Evolutionary conservation across 1,140 invertebrate genomes (phyloP), one percentile per base, ranked within the genome.

Genomic region (Sipha flava): DNA sequence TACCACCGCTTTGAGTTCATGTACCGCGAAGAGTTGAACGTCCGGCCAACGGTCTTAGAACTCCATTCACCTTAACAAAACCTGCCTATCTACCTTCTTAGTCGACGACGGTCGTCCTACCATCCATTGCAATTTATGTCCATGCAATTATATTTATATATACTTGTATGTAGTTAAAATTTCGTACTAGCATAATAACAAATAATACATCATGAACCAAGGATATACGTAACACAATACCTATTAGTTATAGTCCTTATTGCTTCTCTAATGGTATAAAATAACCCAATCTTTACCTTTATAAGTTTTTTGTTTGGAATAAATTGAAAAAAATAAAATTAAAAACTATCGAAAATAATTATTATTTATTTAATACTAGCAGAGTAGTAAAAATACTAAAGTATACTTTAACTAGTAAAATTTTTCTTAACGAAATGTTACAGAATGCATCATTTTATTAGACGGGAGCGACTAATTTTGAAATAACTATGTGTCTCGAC

Each of bases 21-120:
- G 34, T 77, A 77, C 73, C 73, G 73, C 59, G 34, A 77, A 54
- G 52, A 77, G 73, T 77, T 77, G 73, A 77, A 77, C 14, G 73
- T 77, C 73, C 73, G 73, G 73, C 73, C 73, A 59, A 23, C 49
- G 73, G 49, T 77, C 52, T 77, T 29, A 54, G 72, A 21, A 77
- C 47, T 73, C 45, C 73, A 77, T 59, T 77, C 73, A 77, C 73
- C 52, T 59, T 7, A 37, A 77, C 49, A 37, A 77, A 57, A 77
- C 73, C 70, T 29, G 73, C 29, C 18, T 70, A 68, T 12, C 31
- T 66, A 23, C n/a, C 31, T 54, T 52, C 0, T 18, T n/a, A 29
- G 18, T 29, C 18, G 0, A 16, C 49, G 12, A 31, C 16, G 5
- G 49, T 37, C 47, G 31, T 37, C 18, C 1, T 10, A 26, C 21